These are phyloP conservation scores for Xenotilapia longispinis DNA, from an alignment of 2,113 vertebrate species.

Conservation along the genomic window DNA sequence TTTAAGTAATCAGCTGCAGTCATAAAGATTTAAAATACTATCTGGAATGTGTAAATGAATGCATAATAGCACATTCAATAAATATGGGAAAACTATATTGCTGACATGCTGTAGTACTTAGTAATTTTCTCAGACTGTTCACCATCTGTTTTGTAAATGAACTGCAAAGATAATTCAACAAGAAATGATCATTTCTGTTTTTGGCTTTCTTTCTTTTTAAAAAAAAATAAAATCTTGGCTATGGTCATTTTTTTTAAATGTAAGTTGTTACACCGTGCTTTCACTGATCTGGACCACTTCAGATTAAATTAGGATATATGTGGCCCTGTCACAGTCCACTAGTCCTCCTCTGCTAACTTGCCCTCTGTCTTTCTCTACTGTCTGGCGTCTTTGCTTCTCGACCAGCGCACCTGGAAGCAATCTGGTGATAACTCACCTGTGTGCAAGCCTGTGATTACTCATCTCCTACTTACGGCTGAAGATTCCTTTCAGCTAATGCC, in stretches of 20 bases:
- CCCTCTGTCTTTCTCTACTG: not conserved
- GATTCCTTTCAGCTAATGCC: not conserved
- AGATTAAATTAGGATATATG: not conserved
- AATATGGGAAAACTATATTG: not conserved
- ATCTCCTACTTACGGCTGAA: not conserved
- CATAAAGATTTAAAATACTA: not conserved
- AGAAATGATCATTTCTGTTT: not conserved
- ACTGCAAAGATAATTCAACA: not conserved
- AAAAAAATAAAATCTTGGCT: not conserved
- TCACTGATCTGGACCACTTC: not conserved
- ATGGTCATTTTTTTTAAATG: rapidly evolving
- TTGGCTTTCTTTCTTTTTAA: rapidly evolving
- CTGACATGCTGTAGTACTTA: not conserved
- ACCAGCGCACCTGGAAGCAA: not conserved
- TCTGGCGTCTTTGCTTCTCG: not conserved
- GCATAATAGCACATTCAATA: rapidly evolving
- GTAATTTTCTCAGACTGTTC: not conserved
- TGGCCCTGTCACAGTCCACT: not conserved
- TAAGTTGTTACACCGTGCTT: not conserved
- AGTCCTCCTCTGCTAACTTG: not conserved
- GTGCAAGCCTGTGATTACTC: not conserved
- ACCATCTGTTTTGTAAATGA: not conserved
- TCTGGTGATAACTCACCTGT: not conserved
- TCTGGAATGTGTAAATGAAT: not conserved
- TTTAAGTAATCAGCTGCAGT: not conserved